Evolutionary conservation across 2,888 invertebrate genomes (phyloP).

Genomic region (Drosophila neutralis): DNA sequence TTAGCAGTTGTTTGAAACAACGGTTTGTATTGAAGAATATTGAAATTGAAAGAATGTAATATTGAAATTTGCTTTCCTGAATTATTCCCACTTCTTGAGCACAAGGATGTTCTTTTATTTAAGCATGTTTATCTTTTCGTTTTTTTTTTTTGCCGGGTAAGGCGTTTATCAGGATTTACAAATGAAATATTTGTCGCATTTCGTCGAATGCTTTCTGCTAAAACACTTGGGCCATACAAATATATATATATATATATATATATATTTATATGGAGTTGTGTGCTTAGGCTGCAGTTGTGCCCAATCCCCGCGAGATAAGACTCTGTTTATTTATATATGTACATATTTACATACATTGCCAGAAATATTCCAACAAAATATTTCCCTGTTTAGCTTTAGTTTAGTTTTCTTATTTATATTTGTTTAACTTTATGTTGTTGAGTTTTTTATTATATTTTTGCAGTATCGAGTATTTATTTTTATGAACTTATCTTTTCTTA

Average conservation of each 20-base stretch:
- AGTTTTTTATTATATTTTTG: conserved; percentile 12
- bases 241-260: background rate
- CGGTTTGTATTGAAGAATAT: background rate
- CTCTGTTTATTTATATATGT: background rate
- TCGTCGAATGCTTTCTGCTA: background rate
- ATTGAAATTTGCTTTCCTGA: background rate
- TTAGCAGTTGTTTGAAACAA: background rate
- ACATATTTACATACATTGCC: conserved; percentile 22
- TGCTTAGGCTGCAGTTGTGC: conserved; percentile 15
- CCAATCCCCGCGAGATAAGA: conserved; percentile 29
- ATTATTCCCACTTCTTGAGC: background rate
- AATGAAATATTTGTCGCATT: conserved; percentile 4
- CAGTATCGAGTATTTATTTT: conserved; percentile 21
- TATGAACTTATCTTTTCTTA: conserved; percentile 34
- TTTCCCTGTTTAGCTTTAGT: conserved; percentile 23
- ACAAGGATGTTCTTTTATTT: background rate
- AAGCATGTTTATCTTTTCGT: background rate
- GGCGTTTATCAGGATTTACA: conserved; percentile 1
- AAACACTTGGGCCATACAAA: background rate
- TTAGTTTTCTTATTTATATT: conserved; percentile 6
- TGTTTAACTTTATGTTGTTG: conserved; percentile 3
- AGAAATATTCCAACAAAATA: conserved; percentile 26
- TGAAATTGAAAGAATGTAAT: background rate
- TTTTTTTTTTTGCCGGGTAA: background rate
- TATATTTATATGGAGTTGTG: conserved; percentile 4